A percentile compares a stretch with the other conserved stretches of the same genome.
Evolutionary conservation across 2,113 vertebrate species (phyloP).

Genomic region (Saguinus imperator): DNA sequence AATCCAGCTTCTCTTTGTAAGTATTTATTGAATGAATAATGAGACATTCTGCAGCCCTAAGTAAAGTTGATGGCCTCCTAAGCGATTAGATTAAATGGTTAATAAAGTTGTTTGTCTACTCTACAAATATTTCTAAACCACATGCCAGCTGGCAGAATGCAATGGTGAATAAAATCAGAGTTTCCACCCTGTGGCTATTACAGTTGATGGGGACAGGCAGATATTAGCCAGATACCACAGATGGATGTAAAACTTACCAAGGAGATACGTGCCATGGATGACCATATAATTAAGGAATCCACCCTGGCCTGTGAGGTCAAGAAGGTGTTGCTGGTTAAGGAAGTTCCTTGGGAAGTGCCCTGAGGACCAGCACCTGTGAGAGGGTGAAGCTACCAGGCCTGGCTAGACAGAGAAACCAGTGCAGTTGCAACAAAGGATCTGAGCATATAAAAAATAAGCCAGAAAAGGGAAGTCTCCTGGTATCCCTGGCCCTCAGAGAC

Average conservation of each 20-base stretch:
- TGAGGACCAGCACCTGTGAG: background rate
- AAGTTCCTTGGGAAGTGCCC: background rate
- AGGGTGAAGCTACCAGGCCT: accelerated
- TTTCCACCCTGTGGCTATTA: background rate
- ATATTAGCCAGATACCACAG: background rate
- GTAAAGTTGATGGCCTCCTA: background rate
- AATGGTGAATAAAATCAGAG: background rate
- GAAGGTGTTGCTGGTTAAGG: background rate
- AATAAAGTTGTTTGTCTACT: conserved; percentile 31
- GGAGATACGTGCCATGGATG: background rate
- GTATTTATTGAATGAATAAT: too few relatives aligned
- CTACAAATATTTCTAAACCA: conserved; percentile 32
- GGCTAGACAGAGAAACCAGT: background rate
- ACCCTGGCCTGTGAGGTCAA: background rate
- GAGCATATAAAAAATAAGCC: background rate
- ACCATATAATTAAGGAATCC: background rate
- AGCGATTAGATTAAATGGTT: background rate
- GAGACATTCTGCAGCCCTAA: background rate
- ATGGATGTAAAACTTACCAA: background rate
- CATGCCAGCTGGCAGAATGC: background rate
- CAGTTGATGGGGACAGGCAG: background rate
- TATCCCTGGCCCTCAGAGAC: background rate
- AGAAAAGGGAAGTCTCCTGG: background rate
- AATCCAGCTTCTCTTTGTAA: too few relatives aligned
- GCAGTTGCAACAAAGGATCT: background rate